A percentile compares a stretch with the other conserved stretches of the same genome.
Conservation (phyloP, 2,888 invertebrate genomes). For the Eretmocerus hayati region DNA sequence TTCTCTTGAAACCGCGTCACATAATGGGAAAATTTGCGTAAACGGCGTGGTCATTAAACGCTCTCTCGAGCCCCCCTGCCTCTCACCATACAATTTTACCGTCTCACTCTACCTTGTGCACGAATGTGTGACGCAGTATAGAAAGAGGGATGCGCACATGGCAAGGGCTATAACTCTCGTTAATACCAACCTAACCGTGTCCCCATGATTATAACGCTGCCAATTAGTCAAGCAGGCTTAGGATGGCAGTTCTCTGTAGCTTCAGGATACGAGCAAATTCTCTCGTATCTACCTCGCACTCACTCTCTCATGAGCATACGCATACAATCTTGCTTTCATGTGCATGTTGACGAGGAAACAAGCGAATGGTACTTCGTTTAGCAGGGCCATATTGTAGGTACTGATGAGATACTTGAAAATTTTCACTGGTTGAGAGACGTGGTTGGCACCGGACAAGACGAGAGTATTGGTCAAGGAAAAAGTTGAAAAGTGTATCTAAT, state of each 20-base stretch:
- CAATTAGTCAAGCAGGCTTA: constrained; percentile 48
- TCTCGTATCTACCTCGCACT: not conserved
- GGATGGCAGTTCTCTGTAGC: constrained; percentile 30
- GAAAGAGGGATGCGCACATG: constrained; percentile 27
- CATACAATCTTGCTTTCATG: not conserved
- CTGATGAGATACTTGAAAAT: too few species aligned
- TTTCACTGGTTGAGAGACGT: too few species aligned
- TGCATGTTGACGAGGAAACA: not conserved
- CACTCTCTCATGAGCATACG: too few species aligned
- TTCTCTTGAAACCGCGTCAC: constrained; percentile 24
- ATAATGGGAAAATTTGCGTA: constrained; percentile 48
- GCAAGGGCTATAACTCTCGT: constrained; percentile 42
- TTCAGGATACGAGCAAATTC: not conserved
- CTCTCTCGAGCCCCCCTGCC: constrained; percentile 24
- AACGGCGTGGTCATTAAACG: constrained; percentile 46
- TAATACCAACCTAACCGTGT: constrained; percentile 48
- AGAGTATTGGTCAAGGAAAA: too few species aligned
- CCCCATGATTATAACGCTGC: constrained; percentile 47
- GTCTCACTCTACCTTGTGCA: too few species aligned
- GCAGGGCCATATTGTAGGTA: constrained; percentile 5
- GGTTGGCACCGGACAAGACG: too few species aligned
- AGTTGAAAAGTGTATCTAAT: too few species aligned
- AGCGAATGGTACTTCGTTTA: constrained; percentile 15
- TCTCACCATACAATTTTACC: not conserved
- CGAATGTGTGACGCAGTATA: constrained; percentile 29